A percentile compares a stretch with the other conserved stretches of the same genome.
phyloP scores from a whole-genome alignment of 2,888 invertebrate genomes.

The Seira sanloemensis region DNA sequence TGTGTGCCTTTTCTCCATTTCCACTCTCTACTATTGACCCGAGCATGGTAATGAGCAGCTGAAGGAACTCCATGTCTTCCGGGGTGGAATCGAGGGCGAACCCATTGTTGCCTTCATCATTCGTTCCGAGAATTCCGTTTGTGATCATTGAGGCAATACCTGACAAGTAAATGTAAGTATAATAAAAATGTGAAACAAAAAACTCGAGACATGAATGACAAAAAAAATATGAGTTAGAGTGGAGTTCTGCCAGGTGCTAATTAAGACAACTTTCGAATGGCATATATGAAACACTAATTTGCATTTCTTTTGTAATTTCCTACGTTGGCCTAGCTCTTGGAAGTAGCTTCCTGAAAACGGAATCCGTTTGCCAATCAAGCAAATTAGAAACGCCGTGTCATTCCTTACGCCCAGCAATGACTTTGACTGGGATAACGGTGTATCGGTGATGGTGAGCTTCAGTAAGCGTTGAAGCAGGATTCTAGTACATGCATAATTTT shows the following conservation, averaged over 20 bases:
- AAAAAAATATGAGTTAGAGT: too few species aligned
- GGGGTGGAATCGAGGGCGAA: conserved; percentile 58
- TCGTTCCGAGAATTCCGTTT: conserved; percentile 19
- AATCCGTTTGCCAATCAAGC: conserved; percentile 40
- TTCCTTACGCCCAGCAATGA: conserved; percentile 47
- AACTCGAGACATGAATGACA: not conserved
- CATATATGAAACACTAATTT: too few species aligned
- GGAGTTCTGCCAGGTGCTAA: too few species aligned
- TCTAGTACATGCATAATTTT: conserved; percentile 17
- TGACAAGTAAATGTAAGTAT: too few species aligned
- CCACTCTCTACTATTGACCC: conserved; percentile 53
- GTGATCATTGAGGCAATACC: conserved; percentile 62
- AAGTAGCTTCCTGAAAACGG: conserved; percentile 54
- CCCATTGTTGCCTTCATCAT: not conserved
- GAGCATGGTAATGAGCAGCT: conserved; percentile 66
- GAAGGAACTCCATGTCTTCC: conserved; percentile 68
- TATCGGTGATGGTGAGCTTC: conserved; percentile 35
- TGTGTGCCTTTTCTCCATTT: conserved; percentile 39
- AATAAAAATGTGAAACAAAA: too few species aligned
- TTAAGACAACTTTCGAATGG: too few species aligned
- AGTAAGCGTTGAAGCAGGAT: conserved; percentile 51
- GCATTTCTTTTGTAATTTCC: too few species aligned
- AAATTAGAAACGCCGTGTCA: conserved; percentile 63
- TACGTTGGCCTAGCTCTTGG: too few species aligned
- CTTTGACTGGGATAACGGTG: conserved; percentile 30